Percentiles rank a stretch among this genome's conserved stretches.
These are phyloP conservation scores for Elmis aenea DNA, from an alignment of 2,888 invertebrate species.

Conservation along the genomic window DNA sequence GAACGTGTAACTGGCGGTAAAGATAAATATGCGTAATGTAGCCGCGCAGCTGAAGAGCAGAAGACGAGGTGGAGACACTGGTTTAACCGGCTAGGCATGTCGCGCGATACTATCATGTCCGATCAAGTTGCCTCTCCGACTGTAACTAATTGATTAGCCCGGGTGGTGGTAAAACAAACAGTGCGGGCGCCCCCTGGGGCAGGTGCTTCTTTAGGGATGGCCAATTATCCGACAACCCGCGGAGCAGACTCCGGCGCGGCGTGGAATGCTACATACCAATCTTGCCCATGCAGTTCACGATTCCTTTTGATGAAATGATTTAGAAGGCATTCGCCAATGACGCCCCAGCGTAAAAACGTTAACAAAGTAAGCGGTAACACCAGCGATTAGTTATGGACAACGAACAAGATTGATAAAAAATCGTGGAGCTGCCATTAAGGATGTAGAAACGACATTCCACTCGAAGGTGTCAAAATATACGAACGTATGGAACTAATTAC, in stretches of 20 bases:
- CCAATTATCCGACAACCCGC: conserved; percentile 40
- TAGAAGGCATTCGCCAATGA: conserved; percentile 11
- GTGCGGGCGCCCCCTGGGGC: conserved; percentile 36
- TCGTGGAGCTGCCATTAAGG: too few relatives aligned
- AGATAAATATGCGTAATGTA: too few relatives aligned
- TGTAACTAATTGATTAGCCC: conserved; percentile 29
- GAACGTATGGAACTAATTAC: too few relatives aligned
- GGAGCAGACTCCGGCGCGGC: conserved; percentile 36
- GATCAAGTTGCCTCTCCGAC: conserved; percentile 17
- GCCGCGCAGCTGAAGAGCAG: too few relatives aligned
- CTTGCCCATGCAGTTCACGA: conserved; percentile 13
- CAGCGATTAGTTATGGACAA: too few relatives aligned
- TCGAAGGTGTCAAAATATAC: too few relatives aligned
- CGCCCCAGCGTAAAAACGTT: too few relatives aligned
- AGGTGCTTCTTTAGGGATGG: conserved; percentile 38
- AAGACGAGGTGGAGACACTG: too few relatives aligned
- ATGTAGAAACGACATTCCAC: too few relatives aligned
- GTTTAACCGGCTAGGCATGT: conserved; percentile 10
- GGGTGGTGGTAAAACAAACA: conserved; percentile 34
- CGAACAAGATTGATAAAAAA: too few relatives aligned
- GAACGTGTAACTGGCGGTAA: too few relatives aligned
- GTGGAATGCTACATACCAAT: conserved; percentile 26
- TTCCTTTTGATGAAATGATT: conserved; percentile 26
- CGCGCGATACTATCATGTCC: conserved; percentile 15
- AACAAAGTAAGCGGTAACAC: too few relatives aligned